A percentile compares a stretch with the other conserved stretches of the same genome.
Conservation (phyloP, 2,797 vertebrate genomes). For the Pristis pectinata region DNA sequence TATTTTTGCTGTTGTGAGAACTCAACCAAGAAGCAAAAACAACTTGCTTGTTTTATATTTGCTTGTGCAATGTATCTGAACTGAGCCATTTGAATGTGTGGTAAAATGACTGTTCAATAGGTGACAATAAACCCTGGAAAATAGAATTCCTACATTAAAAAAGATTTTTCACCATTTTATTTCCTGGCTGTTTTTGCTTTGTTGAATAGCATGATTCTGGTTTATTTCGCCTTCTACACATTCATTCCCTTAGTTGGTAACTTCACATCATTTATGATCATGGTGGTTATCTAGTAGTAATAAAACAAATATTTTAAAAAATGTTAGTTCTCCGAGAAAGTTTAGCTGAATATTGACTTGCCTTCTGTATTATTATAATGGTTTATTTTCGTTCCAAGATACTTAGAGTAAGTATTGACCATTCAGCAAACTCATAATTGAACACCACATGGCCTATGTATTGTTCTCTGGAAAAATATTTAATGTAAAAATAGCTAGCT, state of each 20-base stretch:
- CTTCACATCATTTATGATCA: not conserved
- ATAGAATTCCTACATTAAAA: not conserved
- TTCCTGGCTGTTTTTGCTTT: not conserved
- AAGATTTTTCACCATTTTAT: not conserved
- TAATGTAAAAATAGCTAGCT: not conserved
- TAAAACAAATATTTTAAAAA: not conserved
- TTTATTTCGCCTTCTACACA: not conserved
- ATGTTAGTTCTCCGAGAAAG: not conserved
- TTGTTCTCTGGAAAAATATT: not conserved
- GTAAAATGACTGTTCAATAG: not conserved
- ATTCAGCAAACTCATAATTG: not conserved
- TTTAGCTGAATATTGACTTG: not conserved
- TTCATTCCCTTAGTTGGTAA: not conserved
- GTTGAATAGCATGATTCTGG: not conserved
- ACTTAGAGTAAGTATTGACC: not conserved
- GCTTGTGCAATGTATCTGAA: constrained; percentile 13
- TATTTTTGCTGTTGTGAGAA: not conserved
- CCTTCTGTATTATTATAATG: not conserved
- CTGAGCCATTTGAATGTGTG: constrained; percentile 22
- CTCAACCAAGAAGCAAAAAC: not conserved
- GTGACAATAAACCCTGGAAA: not conserved
- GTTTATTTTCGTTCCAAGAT: not conserved
- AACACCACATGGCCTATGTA: not conserved
- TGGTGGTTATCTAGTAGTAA: not conserved
- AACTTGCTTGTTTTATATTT: constrained; percentile 11